Evolutionary conservation across 2,113 vertebrate species (phyloP).

Genomic region (Tachysurus fulvidraco): DNA sequence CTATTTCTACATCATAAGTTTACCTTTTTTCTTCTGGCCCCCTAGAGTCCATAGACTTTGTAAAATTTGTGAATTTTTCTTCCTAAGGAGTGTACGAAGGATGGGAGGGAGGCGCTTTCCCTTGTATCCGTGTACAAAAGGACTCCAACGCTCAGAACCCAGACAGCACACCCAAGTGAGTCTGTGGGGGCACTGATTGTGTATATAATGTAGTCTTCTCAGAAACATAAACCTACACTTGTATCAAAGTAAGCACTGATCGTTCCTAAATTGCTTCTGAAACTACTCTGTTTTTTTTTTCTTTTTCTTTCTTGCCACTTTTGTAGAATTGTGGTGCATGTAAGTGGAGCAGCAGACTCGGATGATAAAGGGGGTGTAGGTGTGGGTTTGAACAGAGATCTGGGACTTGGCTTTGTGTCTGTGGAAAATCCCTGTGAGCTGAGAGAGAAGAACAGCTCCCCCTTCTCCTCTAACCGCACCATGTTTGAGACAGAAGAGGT

Average conservation of each 20-base stretch:
- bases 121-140: conserved; percentile 83
- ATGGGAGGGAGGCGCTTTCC: conserved; percentile 78
- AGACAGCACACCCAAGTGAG: conserved; percentile 76
- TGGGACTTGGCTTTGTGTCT: conserved; percentile 73
- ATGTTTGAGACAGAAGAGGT: conserved; percentile 95
- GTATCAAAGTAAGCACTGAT: background rate
- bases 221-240: background rate
- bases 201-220: background rate
- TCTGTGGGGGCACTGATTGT: conserved; percentile 17
- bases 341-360: conserved; percentile 69
- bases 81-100: conserved; percentile 81
- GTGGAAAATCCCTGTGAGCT: conserved; percentile 87
- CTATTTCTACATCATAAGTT: background rate
- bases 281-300: background rate
- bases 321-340: conserved; percentile 70
- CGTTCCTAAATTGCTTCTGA: background rate
- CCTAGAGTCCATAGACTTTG: background rate
- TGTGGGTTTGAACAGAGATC: conserved; percentile 73
- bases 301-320: no score
- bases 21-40: background rate
- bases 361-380: conserved; percentile 65
- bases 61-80: background rate
- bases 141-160: conserved; percentile 64
- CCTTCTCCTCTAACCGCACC: conserved; percentile 89
- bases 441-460: conserved; percentile 80